Percentiles rank a stretch among this genome's conserved stretches.
Evolutionary conservation across 2,888 invertebrate genomes (phyloP).

Genomic region (Melangyna quadrimaculata): DNA sequence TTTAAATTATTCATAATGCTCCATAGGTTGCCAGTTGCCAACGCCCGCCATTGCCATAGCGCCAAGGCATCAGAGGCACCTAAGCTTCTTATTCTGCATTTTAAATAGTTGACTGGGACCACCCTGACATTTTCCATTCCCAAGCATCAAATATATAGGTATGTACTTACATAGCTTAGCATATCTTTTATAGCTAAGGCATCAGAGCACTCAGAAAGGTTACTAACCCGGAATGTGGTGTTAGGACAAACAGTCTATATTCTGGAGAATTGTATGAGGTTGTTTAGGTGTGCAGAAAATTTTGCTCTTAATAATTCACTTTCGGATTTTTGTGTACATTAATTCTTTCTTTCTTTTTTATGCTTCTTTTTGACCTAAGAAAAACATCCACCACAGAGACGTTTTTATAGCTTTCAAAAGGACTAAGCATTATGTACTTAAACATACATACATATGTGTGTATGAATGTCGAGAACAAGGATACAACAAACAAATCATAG

Average conservation of each 20-base stretch:
- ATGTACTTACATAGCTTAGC: not conserved
- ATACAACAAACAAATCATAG: too few species aligned
- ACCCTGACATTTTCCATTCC: conserved; percentile 42
- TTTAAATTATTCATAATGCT: conserved; percentile 64
- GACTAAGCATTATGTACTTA: not conserved
- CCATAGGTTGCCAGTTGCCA: conserved; percentile 26
- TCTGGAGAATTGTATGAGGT: conserved; percentile 8
- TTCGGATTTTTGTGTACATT: conserved; percentile 61
- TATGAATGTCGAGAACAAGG: too few species aligned
- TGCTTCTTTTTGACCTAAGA: not conserved
- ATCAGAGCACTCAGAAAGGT: conserved; percentile 52
- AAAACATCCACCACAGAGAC: not conserved
- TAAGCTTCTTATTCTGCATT: conserved; percentile 48
- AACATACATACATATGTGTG: too few species aligned
- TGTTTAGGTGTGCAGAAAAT: conserved; percentile 25
- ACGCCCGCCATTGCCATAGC: not conserved
- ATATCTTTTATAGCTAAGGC: conserved; percentile 13
- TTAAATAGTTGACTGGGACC: conserved; percentile 48
- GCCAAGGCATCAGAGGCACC: conserved; percentile 15
- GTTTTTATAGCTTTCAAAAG: conserved; percentile 2
- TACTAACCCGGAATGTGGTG: conserved; percentile 55
- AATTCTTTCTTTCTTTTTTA: conserved; percentile 50
- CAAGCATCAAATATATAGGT: not conserved
- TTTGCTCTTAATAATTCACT: conserved; percentile 64
- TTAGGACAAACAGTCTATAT: not conserved